Base-by-base conservation (phyloP, 2,888 invertebrate genomes). In the Brenthis hecate region DNA sequence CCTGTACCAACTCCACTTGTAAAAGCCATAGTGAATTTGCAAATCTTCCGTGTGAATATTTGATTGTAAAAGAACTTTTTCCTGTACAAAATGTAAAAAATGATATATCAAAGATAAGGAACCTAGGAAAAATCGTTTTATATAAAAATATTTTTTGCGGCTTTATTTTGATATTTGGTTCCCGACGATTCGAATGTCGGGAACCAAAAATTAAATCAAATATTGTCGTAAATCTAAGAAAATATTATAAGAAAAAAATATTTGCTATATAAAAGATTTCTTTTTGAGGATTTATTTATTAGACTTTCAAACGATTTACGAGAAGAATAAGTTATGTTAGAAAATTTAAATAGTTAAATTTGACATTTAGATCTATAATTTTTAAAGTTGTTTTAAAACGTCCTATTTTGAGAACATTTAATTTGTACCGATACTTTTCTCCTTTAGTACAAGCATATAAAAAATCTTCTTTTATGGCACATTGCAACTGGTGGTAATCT, bases 21-120 rank as follows among this genome's bases (percentile, higher is more conserved):
- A 43, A 83, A 84, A 32, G 79, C 54, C 3, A 78, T 74, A 0
- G 76, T 66, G 4, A 76, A 48, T 16, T 85, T 56, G 57, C 83
- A 80, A 2, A 81, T 70, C 69, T 85, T 84, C 81, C 86, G 85
- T 2, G 85, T 87, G 16, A 66, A 61, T 0, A 87, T 66, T 63
- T 88, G 87, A 28, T 78, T 78, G 56, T 77, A 65, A 57, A 88
- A 87, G 74, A 81, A 89, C 23, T 69, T 77, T 55, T 74, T 62
- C 60, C 88, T 88, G 81, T 6, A 75, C 74, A 70, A 48, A 32
- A 50, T 61, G 14, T 55, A n/a, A 56, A n/a, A 6, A 57, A 16
- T 28, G 6, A 57, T 56, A 13, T 36, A 32, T 36, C 13, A 36
- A n/a, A 8, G 8, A 56, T 36, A 2, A 5, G 16, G 1, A 13